Base-by-base conservation (phyloP, 2,888 invertebrate genomes). In the Heterodera filipjevi region DNA sequence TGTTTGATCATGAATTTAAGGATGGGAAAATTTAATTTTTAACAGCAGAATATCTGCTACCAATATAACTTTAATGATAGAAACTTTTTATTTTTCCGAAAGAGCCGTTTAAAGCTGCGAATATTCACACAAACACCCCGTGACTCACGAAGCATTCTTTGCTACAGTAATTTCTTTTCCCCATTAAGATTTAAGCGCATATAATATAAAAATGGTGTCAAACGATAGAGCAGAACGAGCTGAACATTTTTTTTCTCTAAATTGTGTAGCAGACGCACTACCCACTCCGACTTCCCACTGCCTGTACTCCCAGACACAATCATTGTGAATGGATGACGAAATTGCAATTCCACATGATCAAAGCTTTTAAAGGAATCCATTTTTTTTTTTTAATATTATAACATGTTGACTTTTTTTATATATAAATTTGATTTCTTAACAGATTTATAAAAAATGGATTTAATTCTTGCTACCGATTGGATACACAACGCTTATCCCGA, bases 271-370 rank as follows among this genome's bases (percentile, higher is more conserved):
- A 73, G 35, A 5, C 33, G 16, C 64, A 59, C 49, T 12, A 73
- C 32, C 73, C 73, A 73, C 35, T 73, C 73, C 3, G 73, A 73
- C 35, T 73, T 73, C 33, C 73, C 73, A 27, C 59, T 59, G 10
- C 73, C 73, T 10, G 73, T 73, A 46, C 73, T 44, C 44, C 73
- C 73, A 10, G 73, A 73, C n/a, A 73, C 46, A 14, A 73, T 73
- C 73, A 73, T 73, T 46, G 73, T 73, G 64, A 73, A 73, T 16
- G 73, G 73, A 19, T 73, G 73, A 35, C 64, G 53, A 33, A 73
- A 73, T 35, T n/a, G 10, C 44, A 46, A 35, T 5, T 73, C 32
- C 16, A 46, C 33, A n/a, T 49, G 19, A 49, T 49, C 49, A 49
- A 49, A 16, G 14, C 0, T 19, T 49, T 8, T 12, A 19, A 49